Evolutionary conservation across 2,113 vertebrate species (phyloP).

Genomic region (Microcebus lehilahytsara): DNA sequence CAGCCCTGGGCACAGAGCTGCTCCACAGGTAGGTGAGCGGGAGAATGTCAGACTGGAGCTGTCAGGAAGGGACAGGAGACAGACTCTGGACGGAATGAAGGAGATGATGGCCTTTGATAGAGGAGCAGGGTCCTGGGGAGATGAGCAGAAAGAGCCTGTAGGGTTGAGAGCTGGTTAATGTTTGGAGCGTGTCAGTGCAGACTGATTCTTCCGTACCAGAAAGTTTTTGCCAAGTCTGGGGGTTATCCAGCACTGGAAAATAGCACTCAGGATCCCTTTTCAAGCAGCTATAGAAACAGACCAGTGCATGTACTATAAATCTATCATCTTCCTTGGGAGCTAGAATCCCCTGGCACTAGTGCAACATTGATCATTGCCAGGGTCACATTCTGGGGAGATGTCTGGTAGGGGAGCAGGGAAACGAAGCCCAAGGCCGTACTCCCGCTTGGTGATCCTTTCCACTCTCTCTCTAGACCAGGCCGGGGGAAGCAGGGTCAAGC

Average conservation of each 20-base stretch:
- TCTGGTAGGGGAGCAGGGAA: background rate
- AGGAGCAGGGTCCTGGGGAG: background rate
- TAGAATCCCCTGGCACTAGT: background rate
- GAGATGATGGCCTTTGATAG: background rate
- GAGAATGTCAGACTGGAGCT: background rate
- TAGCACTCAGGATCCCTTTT: background rate
- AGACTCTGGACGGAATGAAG: background rate
- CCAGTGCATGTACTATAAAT: background rate
- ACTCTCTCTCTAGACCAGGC: background rate
- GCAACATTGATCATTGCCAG: background rate
- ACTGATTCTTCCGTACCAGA: slow-evolving; percentile 11
- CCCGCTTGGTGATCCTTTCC: background rate
- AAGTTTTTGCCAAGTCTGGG: slow-evolving; percentile 65
- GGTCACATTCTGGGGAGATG: background rate
- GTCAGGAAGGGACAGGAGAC: background rate
- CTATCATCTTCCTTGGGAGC: background rate
- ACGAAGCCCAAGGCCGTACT: background rate
- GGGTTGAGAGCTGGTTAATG: background rate
- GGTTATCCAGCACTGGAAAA: background rate
- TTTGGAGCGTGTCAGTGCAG: background rate
- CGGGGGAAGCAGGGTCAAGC: background rate
- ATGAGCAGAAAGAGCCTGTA: background rate
- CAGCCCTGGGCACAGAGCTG: slow-evolving; percentile 20
- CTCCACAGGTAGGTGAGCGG: slow-evolving; percentile 66
- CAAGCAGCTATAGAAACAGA: background rate